Base-by-base conservation (phyloP, 2,113 vertebrate genomes). In the Carlito syrichta region DNA sequence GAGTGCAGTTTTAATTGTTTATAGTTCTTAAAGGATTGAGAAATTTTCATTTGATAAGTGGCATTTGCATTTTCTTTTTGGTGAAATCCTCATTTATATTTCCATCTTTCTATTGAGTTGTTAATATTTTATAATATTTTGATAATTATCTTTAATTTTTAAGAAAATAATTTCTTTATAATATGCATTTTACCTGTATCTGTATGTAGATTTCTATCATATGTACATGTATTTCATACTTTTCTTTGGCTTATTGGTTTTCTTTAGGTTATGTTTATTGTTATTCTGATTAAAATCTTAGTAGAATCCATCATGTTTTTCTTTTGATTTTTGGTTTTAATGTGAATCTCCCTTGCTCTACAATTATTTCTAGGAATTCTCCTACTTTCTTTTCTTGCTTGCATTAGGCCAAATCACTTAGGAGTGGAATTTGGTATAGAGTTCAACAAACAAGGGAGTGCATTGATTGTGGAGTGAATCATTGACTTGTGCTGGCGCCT, bases 201-300 rank as follows among this genome's bases (percentile, higher is more conserved):
- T 77, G 5, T 68, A 32, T 2, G 25, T 23, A 54, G 32, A 17
- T 25, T 1, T 7, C 9, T 0, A 13, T 0, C 30, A 4, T 2
- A 40, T 0, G 6, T n/a, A 3, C 32, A 30, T 10, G 32, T 6
- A 25, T 20, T 73, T 56, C 27, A 25, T 17, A 27, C n/a, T n/a
- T n/a, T n/a, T n/a, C n/a, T 52, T 43, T 43, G 13, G 11, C 5
- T 66, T 81, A 8, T 6, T 66, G 56, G 17, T 74, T 89, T 88
- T 66, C 71, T n/a, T 76, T 43, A 77, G 30, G 40, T 63, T 48
- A 17, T 22, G 4, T 40, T n/a, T 76, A 16, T 50, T 74, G 56
- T 5, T 30, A 4, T n/a, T 25, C n/a, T 83, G 5, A 22, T 82
- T 19, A 77, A n/a, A 52, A 13, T 58, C 27, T 35, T 60, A 32